These are phyloP conservation scores for Ditylenchus weischeri DNA, from an alignment of 2,888 invertebrate genomes.

Conservation along the genomic window DNA sequence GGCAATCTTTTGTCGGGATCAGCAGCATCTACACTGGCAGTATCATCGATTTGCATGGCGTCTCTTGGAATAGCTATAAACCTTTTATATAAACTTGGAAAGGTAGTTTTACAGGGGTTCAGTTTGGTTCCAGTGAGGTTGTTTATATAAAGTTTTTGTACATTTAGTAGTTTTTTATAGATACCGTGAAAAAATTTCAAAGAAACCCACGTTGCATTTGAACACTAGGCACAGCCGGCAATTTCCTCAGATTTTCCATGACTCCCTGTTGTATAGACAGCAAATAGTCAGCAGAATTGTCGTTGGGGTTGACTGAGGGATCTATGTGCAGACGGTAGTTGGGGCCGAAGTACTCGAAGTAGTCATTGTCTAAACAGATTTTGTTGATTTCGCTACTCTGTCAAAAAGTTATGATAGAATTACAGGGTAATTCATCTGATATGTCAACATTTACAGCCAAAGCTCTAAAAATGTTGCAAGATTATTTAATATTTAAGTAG, in stretches of 20 bases:
- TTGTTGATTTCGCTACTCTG: too few relatives aligned
- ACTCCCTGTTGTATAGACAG: slow-evolving; percentile 42
- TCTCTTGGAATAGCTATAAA: slow-evolving; percentile 48
- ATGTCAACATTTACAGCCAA: slow-evolving; percentile 52
- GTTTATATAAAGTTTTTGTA: too few relatives aligned
- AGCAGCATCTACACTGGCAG: slow-evolving; percentile 38
- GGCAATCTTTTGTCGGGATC: slow-evolving; percentile 49
- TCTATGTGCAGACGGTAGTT: slow-evolving; percentile 54
- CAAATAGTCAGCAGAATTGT: slow-evolving; percentile 44
- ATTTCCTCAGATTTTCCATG: slow-evolving; percentile 44
- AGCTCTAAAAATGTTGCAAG: too few relatives aligned
- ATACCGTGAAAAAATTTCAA: too few relatives aligned
- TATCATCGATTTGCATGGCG: slow-evolving; percentile 40
- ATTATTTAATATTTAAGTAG: too few relatives aligned
- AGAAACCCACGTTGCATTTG: slow-evolving; percentile 49
- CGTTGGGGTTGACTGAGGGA: slow-evolving; percentile 42
- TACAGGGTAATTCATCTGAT: slow-evolving; percentile 50
- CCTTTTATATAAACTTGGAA: neutral
- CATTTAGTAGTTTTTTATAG: too few relatives aligned
- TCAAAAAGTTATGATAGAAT: too few relatives aligned
- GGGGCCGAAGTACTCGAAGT: slow-evolving; percentile 51
- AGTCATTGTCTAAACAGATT: slow-evolving; percentile 44
- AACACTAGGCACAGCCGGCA: slow-evolving; percentile 50
- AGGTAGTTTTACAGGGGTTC: too few relatives aligned
- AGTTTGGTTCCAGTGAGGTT: too few relatives aligned